These are phyloP conservation scores for Tyria jacobaeae DNA, from an alignment of 2,888 invertebrate genomes.

Conservation along the genomic window DNA sequence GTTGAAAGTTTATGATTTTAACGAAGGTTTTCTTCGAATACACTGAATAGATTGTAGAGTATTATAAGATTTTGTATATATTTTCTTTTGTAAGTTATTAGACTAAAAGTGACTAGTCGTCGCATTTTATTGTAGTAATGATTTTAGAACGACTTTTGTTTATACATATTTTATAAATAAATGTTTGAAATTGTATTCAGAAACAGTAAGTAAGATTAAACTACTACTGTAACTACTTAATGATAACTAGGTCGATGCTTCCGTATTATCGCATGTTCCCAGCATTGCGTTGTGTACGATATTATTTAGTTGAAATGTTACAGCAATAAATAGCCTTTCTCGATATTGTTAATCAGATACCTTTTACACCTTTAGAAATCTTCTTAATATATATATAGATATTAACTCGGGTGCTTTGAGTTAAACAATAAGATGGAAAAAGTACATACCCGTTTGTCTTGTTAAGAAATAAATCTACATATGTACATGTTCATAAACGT, in stretches of 20 bases:
- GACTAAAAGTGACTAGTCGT: conserved; percentile 74
- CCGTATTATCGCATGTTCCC: neutral
- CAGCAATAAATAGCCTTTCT: conserved; percentile 9
- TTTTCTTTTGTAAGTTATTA: conserved; percentile 56
- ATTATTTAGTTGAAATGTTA: neutral
- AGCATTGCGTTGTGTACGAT: conserved; percentile 1
- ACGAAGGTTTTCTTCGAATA: conserved; percentile 22
- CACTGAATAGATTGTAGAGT: conserved; percentile 60
- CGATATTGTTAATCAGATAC: conserved; percentile 42
- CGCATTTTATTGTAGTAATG: conserved; percentile 59
- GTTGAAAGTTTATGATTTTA: conserved; percentile 13
- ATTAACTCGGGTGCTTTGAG: conserved; percentile 43
- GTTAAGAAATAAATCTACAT: conserved; percentile 45
- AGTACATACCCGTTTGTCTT: conserved; percentile 35
- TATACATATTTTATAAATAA: neutral
- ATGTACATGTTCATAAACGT: neutral
- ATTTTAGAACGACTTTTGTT: conserved; percentile 21
- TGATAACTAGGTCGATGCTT: neutral
- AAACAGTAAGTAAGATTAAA: neutral
- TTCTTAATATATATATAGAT: conserved; percentile 15
- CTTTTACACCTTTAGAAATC: conserved; percentile 30
- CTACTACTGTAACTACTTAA: neutral
- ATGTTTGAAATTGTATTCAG: neutral
- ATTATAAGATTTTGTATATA: conserved; percentile 53
- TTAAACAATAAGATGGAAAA: conserved; percentile 31